Base-by-base conservation (phyloP, 1,140 invertebrate genomes). In the Anastrepha ludens region DNA sequence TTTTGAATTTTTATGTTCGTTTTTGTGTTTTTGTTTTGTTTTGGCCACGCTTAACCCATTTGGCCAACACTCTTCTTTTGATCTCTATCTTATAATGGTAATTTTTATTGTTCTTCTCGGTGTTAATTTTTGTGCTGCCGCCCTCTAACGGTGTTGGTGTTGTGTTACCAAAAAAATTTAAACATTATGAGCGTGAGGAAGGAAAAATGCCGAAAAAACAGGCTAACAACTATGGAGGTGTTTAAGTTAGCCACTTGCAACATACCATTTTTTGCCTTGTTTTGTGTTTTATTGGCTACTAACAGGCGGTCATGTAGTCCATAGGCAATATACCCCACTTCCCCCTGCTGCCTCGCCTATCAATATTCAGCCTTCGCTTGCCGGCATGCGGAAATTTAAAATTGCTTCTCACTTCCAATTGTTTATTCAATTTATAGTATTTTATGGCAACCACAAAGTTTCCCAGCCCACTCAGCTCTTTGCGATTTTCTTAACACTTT, bases 381-480 rank as follows among this genome's bases (percentile, higher is more conserved):
- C 8, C 39, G 64, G 29, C 64, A 67, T 74, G 67, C 41, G 41
- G 67, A 74, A n/a, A 74, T 44, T 44, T 74, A 44, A 41, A 47
- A 7, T 74, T 74, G 6, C 67, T n/a, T 2, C 67, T 15, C 39
- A 20, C 9, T 67, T 41, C n/a, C 8, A 1, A 1, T 6, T 15
- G 67, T 74, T 74, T 74, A 74, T 74, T 44, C 17, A 29, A 29
- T 1, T 29, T 29, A 29, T 74, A 17, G 39, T 41, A 74, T 47
- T 74, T 74, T 41, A 74, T 74, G 67, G 67, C 67, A 74, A 74
- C 44, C 44, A 17, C 67, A 74, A 29, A 41, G 44, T 74, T 44
- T 74, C 39, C 15, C 17, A 11, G 67, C 2, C 64, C 44, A 7
- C 41, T 13, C 13, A 41, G 39, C 44, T 17, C 67, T 17, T 74